Base-by-base conservation (phyloP, 2,797 vertebrate species). In the Oryzias sinensis region DNA sequence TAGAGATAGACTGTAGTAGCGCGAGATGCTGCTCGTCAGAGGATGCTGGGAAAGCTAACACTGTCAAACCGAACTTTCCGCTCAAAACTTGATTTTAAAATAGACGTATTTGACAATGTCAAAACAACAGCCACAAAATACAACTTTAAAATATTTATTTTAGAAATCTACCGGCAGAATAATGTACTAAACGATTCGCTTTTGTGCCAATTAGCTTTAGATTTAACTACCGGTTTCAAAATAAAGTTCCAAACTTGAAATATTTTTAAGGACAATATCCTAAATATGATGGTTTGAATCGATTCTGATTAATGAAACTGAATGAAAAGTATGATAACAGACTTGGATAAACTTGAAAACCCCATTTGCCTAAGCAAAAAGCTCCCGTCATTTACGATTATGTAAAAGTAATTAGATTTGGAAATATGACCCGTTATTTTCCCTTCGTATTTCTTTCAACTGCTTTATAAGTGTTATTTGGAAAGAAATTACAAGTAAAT, bases 151-250 rank as follows among this genome's bases (percentile, higher is more conserved):
- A 2, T 14, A 1, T 25, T 37, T 6, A 14, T 29, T 60, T 2
- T 57, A 42, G 20, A 6, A 1, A 29, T 52, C 9, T 15, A 42
- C 6, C 1, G 33, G 11, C 0, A 44, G 3, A 49, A 62, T 14
- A 18, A 22, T 18, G 44, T 17, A 3, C 41, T 64, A 69, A 65
- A 49, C 55, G 8, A 5, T 61, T 81, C 80, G 77, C 67, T 44
- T 57, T 15, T 72, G 63, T 40, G 22, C 44, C 61, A 65, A 42
- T 18, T 1, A 1, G 0, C 2, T 40, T 49, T 45, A 16, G 7
- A 5, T 0, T 0, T 14, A 0, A 63, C 51, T 72, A 81, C 74
- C 70, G 59, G 43, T 56, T 77, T 72, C 70, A 73, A 64, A 76
- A 62, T 66, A 63, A 74, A 44, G 15, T 14, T 13, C 0, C 14